Base-by-base conservation (phyloP, 2,888 invertebrate species). In the Calameuta pallipes region DNA sequence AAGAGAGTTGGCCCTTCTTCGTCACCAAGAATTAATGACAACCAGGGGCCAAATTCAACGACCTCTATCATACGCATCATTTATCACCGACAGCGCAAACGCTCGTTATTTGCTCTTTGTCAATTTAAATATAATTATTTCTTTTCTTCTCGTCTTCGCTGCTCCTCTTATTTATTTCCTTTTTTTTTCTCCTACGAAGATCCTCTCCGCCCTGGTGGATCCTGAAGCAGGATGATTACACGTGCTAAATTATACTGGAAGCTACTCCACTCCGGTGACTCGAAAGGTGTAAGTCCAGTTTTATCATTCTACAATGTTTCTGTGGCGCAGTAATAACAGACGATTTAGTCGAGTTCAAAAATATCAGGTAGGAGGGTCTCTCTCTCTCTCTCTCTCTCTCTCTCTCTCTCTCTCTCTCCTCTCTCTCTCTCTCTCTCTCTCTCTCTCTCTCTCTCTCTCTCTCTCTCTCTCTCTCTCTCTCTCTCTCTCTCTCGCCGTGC, bases 221-320 rank as follows among this genome's bases (percentile, higher is more conserved):
- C 12, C 56, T 31, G 71, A 31, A 15, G 31, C 71, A 75, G 56
- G 69, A 89, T 90, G 90, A 86, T 89, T 68, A 84, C 85, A 36
- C 85, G 82, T 79, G 81, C 83, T n/a, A 89, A 87, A 69, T 84
- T 87, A 73, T 90, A 90, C 89, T 90, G 90, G 90, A 90, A 89
- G 79, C 80, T 86, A 31, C 80, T 89, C 68, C 83, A 83, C 15
- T 84, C 83, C 15, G 88, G 85, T 68, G 86, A 88, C 75, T 84
- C 86, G 74, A 90, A 87, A 83, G 87, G 88, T 79, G 90, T 90
- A 88, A 90, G 90, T 83, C 31, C 31, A 71, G 11, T 33, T 71
- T 71, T 71, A 56, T 56, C 56, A 9, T 56, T 56, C 23, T 56
- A 56, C 23, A 23, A 56, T 56, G 56, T 23, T 23, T 23, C 9